Conservation (phyloP, 2,888 invertebrate genomes). For the Torymus texanus region DNA sequence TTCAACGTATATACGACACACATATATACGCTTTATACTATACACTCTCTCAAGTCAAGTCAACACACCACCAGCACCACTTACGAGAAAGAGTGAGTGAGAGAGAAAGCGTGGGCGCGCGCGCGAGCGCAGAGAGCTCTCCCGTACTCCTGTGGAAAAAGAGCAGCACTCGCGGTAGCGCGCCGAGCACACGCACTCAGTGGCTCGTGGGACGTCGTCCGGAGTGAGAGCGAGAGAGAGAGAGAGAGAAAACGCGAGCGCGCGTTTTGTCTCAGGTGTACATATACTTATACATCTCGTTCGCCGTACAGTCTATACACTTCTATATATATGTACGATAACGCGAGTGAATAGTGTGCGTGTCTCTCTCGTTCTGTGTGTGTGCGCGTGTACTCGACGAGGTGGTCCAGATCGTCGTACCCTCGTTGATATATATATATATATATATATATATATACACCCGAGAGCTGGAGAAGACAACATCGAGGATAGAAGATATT, state of each 20-base stretch:
- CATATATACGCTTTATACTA: neutral
- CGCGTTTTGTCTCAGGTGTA: too few relatives aligned
- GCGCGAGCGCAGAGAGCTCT: constrained; percentile 9
- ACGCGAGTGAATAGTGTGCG: neutral
- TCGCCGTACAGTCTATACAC: too few relatives aligned
- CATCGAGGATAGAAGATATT: too few relatives aligned
- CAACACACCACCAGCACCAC: neutral
- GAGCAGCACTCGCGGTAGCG: constrained; percentile 5
- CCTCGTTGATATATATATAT: too few relatives aligned
- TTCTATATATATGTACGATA: too few relatives aligned
- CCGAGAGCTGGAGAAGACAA: too few relatives aligned
- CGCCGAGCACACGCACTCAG: neutral
- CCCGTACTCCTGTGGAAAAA: neutral
- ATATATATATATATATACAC: too few relatives aligned
- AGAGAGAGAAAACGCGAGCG: neutral
- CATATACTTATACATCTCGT: too few relatives aligned
- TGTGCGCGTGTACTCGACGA: neutral
- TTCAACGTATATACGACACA: too few relatives aligned
- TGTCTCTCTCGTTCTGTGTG: neutral
- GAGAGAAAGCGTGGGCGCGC: constrained; percentile 29
- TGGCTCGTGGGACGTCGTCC: neutral
- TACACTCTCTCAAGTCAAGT: too few relatives aligned
- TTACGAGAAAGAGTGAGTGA: neutral
- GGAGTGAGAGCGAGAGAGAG: neutral
- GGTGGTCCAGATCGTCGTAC: neutral